Conservation (phyloP, 2,113 vertebrate genomes). For the Polypterus senegalus region DNA sequence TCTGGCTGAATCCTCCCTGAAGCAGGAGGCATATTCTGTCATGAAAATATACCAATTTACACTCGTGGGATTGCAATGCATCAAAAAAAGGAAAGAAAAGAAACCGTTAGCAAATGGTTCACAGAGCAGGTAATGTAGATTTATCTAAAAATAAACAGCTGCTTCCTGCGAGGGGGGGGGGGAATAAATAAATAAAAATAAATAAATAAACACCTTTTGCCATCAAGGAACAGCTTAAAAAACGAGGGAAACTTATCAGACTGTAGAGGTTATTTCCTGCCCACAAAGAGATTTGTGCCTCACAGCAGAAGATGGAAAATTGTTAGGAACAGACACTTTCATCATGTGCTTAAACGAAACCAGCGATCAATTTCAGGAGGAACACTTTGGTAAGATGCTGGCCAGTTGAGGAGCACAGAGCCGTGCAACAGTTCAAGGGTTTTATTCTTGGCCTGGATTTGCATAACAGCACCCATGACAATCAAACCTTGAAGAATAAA, state of each 20-base stretch:
- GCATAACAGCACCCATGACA: conserved; percentile 11
- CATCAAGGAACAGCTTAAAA: conserved; percentile 9
- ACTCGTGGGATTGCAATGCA: conserved; percentile 17
- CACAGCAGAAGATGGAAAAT: too few species aligned
- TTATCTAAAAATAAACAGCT: conserved; percentile 33
- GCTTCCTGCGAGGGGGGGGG: neutral
- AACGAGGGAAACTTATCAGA: conserved; percentile 6
- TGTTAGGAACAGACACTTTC: neutral
- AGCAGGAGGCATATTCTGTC: conserved; percentile 17
- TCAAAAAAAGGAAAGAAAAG: conserved; percentile 1
- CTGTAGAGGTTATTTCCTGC: neutral
- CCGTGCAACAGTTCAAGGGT: conserved; percentile 6
- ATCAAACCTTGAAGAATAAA: conserved; percentile 5
- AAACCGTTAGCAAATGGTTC: conserved; percentile 11
- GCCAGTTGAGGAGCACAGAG: neutral
- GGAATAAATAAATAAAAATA: conserved; percentile 4
- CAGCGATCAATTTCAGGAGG: neutral
- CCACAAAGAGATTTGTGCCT: too few species aligned
- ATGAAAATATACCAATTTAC: conserved; percentile 18
- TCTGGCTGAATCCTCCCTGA: conserved; percentile 21
- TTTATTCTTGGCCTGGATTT: conserved; percentile 9
- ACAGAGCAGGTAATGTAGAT: conserved; percentile 13
- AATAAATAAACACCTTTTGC: conserved; percentile 7
- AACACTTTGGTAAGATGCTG: neutral
- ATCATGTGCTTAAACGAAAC: conserved; percentile 3